Evolutionary conservation across 2,888 invertebrate species (phyloP).

Genomic region (Frankliniella intonsa): DNA sequence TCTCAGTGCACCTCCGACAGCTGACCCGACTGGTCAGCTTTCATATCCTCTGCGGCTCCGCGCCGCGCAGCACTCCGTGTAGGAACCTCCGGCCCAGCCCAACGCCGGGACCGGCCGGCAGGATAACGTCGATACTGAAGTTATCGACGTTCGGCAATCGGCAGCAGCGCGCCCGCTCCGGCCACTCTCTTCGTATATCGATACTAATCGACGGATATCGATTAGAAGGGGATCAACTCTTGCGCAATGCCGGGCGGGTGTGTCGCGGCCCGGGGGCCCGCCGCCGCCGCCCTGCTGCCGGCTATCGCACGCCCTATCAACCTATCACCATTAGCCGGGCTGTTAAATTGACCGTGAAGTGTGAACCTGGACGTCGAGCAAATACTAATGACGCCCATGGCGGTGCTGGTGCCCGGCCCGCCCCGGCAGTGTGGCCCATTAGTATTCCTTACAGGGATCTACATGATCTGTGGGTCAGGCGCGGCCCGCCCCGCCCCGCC

Average conservation of each 20-base stretch:
- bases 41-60: not conserved
- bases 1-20: too few species aligned
- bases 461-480: constrained; percentile 4
- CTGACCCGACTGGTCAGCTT: too few species aligned
- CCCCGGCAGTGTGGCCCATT: constrained; percentile 5
- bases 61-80: not conserved
- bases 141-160: not conserved
- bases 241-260: too few species aligned
- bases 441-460: constrained; percentile 22
- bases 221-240: not conserved
- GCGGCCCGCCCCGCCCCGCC: not conserved
- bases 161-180: not conserved
- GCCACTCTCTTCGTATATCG: not conserved
- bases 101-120: too few species aligned
- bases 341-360: constrained; percentile 23
- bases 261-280: too few species aligned
- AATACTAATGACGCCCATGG: constrained; percentile 14
- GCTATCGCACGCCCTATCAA: not conserved
- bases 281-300: not conserved
- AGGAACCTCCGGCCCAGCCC: not conserved
- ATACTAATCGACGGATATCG: not conserved
- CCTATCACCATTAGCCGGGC: not conserved
- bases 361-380: constrained; percentile 21
- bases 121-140: not conserved
- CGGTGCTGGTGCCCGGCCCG: not conserved